A percentile compares a stretch with the other conserved stretches of the same genome.
phyloP scores from a whole-genome alignment of 2,113 vertebrate species.

The Mormoops blainvillei region DNA sequence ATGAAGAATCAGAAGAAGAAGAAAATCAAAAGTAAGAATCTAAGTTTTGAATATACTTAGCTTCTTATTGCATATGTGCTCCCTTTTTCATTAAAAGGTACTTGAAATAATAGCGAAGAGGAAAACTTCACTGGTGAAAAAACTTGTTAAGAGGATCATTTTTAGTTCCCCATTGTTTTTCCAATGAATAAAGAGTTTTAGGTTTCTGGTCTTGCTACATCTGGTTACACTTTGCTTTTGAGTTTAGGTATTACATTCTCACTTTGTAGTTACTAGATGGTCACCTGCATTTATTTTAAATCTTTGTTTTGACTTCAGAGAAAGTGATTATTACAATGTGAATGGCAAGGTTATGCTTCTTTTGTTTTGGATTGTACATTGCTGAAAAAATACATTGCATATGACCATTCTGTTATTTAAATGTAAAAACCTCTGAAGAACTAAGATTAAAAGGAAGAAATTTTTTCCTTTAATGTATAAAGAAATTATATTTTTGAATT shows the following conservation, averaged over 20 bases:
- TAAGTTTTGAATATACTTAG: conserved; percentile 15
- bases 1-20: conserved; percentile 90
- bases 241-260: conserved; percentile 1
- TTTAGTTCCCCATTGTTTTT: conserved; percentile 26
- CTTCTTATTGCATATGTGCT: background rate
- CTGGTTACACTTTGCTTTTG: conserved; percentile 20
- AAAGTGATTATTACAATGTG: conserved; percentile 38
- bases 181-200: conserved; percentile 34
- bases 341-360: background rate
- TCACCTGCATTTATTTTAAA: conserved; percentile 12
- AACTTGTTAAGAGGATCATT: background rate
- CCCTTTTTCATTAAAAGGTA: conserved; percentile 21
- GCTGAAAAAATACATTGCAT: background rate
- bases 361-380: background rate
- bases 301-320: background rate
- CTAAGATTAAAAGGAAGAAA: background rate
- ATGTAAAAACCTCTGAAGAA: background rate
- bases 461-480: background rate
- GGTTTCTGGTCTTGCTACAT: conserved; percentile 38
- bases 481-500: background rate
- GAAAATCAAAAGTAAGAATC: conserved; percentile 88
- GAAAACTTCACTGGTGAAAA: conserved; percentile 20
- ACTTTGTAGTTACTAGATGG: background rate
- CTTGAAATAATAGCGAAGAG: conserved; percentile 32
- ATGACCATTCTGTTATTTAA: background rate